Evolutionary conservation across 2,113 vertebrate species (phyloP), one percentile per base, ranked within the genome.

Genomic region (Microcebus jonahi): DNA sequence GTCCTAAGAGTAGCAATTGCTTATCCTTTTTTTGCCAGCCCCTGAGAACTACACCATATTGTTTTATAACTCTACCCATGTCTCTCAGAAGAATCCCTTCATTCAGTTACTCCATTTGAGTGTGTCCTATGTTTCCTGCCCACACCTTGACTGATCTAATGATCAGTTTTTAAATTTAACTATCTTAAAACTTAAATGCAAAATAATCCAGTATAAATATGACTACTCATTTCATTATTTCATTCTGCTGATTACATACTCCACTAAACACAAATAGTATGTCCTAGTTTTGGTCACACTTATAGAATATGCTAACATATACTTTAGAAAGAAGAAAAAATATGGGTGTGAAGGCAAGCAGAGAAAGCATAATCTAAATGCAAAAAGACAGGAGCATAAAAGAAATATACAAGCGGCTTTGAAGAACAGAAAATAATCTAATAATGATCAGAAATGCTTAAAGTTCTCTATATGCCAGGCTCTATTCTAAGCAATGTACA

Each of bases 121-220:
- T 80, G 29, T 86, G 65, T 31, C 8, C 5, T 83, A 25, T 63
- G 14, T 67, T 93, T 86, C 29, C 34, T 93, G 21, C 15, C 42
- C 84, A 82, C 88, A 75, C 50, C 11, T 84, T 90, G 42, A 88
- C 55, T 85, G 21, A 91, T 84, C 42, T 3, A 75, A 79, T 81
- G 34, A 85, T 27, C 6, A 50, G 29, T 80, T 90, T 93, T 86
- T 61, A 80, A 77, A 93, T 45, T 76, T 65, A 87, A 27, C 20
- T 87, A 23, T 82, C 42, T 86, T 87, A 80, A 93, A 94, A 88
- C 70, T 39, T n/a, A 88, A 90, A 50, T 86, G 15, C 31, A 83
- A 93, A 73, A 67, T 55, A 55, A 73, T 86, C 88, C 29, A 79
- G 27, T 82, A 10, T 91, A 77, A 61, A 85, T 65, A 45, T 45